Conservation (phyloP, 2,888 invertebrate genomes). For the Arenicola marina region DNA sequence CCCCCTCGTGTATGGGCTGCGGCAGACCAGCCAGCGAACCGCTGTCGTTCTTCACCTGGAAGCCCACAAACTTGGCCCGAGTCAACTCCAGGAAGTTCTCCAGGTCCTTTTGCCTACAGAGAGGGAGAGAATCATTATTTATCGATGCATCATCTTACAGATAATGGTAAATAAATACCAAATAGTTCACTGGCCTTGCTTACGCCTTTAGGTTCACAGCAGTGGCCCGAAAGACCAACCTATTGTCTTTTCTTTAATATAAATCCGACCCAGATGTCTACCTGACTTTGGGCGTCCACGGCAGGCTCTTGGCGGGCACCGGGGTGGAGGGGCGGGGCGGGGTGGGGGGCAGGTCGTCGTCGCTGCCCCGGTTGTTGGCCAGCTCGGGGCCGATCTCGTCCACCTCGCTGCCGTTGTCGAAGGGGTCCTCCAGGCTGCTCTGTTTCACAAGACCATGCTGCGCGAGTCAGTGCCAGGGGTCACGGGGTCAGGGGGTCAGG, state of each 20-base stretch:
- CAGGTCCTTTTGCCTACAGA: conserved; percentile 69
- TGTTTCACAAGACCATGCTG: conserved; percentile 84
- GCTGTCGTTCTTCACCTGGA: conserved; percentile 78
- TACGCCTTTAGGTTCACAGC: neutral
- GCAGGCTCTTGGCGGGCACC: conserved; percentile 69
- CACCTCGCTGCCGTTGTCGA: conserved; percentile 65
- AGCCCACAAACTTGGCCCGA: conserved; percentile 93
- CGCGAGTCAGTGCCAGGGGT: no score
- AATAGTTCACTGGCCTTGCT: neutral
- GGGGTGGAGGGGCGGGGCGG: conserved; percentile 69
- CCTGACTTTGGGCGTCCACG: conserved; percentile 93
- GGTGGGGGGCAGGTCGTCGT: conserved; percentile 66
- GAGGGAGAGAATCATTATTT: neutral
- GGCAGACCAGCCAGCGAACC: conserved; percentile 92
- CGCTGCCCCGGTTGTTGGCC: conserved; percentile 90
- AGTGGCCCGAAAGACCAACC: no score
- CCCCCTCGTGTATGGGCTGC: conserved; percentile 94
- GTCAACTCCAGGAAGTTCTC: conserved; percentile 90
- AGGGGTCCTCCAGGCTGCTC: conserved; percentile 86
- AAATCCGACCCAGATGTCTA: no score
- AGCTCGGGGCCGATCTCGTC: conserved; percentile 75
- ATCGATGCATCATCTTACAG: neutral
- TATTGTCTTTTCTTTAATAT: no score
- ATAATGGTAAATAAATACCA: neutral
- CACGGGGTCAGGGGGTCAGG: no score